Evolutionary conservation across 92 coral and sea anemone genomes (phyloP).

Genomic region (Porites lobata): DNA sequence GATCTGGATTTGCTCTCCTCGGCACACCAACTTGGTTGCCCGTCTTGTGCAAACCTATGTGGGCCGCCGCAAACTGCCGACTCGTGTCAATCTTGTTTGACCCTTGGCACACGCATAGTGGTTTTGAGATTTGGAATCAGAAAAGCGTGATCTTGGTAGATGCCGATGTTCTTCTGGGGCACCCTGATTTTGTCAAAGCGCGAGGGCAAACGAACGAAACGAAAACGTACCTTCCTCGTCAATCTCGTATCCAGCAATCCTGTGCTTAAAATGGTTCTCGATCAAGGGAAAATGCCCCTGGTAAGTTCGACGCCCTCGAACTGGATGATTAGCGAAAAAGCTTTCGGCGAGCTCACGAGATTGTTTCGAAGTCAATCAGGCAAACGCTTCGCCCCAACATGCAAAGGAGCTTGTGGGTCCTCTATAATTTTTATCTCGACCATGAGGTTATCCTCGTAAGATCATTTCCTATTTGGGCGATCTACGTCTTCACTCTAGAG

Average conservation of each 20-base stretch:
- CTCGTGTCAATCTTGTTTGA: neutral
- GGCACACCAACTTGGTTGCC: constrained; percentile 9
- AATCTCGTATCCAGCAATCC: too few relatives aligned
- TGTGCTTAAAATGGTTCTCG: too few relatives aligned
- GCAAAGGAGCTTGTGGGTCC: neutral
- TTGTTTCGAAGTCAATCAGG: neutral
- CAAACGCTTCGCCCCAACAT: neutral
- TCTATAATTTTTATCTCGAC: neutral
- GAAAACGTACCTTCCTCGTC: too few relatives aligned
- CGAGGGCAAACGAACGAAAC: too few relatives aligned
- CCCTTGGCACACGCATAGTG: neutral
- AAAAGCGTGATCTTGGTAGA: neutral
- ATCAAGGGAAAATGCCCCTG: too few relatives aligned
- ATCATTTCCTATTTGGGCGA: neutral
- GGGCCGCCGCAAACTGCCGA: neutral
- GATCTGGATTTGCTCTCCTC: constrained; percentile 3
- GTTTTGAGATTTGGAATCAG: neutral
- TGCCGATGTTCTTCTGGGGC: neutral
- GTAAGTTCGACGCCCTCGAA: neutral
- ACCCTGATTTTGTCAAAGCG: too few relatives aligned
- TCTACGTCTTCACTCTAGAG: neutral
- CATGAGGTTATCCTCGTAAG: neutral
- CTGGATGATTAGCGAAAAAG: neutral
- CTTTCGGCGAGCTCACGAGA: too few relatives aligned
- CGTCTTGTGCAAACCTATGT: neutral